Evolutionary conservation across 2,888 invertebrate genomes (phyloP).

Genomic region (Monochamus alternatus): DNA sequence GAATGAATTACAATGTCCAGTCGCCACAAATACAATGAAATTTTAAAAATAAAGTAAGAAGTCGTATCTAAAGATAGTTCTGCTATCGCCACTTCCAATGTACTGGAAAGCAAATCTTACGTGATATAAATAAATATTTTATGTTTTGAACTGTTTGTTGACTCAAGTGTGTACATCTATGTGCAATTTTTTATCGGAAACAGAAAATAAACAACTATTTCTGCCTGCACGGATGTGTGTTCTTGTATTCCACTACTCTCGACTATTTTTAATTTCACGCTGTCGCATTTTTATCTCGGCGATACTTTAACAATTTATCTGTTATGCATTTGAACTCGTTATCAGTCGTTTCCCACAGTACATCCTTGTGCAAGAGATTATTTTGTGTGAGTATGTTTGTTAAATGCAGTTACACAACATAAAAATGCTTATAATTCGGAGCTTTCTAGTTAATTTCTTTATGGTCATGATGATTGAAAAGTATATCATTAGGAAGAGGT

Average conservation of each 20-base stretch:
- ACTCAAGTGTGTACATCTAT: not conserved
- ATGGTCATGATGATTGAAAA: too few species aligned
- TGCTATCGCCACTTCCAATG: not conserved
- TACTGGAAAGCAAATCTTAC: not conserved
- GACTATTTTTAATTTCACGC: constrained; percentile 8
- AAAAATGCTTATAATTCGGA: too few species aligned
- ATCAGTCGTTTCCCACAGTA: constrained; percentile 2
- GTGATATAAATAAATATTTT: not conserved
- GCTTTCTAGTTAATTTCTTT: too few species aligned
- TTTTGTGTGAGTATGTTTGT: too few species aligned
- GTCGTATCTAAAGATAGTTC: not conserved
- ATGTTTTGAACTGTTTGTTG: not conserved
- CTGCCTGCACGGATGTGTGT: not conserved
- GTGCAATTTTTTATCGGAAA: not conserved
- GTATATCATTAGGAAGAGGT: too few species aligned
- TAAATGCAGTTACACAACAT: too few species aligned
- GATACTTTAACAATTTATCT: not conserved
- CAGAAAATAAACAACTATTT: not conserved
- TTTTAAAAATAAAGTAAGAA: too few species aligned
- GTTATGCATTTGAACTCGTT: not conserved
- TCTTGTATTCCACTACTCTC: not conserved
- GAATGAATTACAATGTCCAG: too few species aligned
- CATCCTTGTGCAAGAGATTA: not conserved
- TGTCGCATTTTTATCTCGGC: not conserved
- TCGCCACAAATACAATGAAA: too few species aligned